A percentile compares a stretch with the other conserved stretches of the same genome.
phyloP scores from a whole-genome alignment of 2,113 vertebrate species.

The Scomber japonicus region DNA sequence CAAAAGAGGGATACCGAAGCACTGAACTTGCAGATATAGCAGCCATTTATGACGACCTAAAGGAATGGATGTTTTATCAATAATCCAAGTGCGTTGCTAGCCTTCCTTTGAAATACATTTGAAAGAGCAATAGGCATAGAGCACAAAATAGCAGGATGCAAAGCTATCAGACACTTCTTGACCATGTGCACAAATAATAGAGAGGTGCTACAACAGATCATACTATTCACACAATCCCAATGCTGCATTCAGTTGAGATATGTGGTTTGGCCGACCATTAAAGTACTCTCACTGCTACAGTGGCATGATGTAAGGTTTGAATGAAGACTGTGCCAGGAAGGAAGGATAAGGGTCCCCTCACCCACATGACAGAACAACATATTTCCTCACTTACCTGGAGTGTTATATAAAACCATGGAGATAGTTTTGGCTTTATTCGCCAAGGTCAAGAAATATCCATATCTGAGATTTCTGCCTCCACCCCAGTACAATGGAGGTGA shows the following conservation, averaged over 20 bases:
- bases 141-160: slow-evolving; percentile 36
- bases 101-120: slow-evolving; percentile 52
- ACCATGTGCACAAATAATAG: slow-evolving; percentile 30
- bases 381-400: neutral
- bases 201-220: slow-evolving; percentile 25
- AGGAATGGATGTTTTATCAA: slow-evolving; percentile 53
- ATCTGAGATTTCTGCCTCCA: neutral
- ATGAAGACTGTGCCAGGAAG: neutral
- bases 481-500: neutral
- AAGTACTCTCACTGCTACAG: slow-evolving; percentile 4
- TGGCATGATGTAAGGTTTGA: slow-evolving; percentile 8
- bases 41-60: slow-evolving; percentile 44
- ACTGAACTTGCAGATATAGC: slow-evolving; percentile 54
- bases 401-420: neutral
- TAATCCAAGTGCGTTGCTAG: slow-evolving; percentile 31
- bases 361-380: neutral
- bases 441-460: neutral
- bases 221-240: neutral
- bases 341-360: neutral
- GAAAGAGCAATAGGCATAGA: slow-evolving; percentile 35
- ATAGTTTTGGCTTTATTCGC: neutral
- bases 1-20: slow-evolving; percentile 38
- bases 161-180: slow-evolving; percentile 38
- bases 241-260: slow-evolving; percentile 19
- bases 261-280: neutral